Evolutionary conservation across 2,113 vertebrate genomes (phyloP).

Genomic region (Peromyscus californicus): DNA sequence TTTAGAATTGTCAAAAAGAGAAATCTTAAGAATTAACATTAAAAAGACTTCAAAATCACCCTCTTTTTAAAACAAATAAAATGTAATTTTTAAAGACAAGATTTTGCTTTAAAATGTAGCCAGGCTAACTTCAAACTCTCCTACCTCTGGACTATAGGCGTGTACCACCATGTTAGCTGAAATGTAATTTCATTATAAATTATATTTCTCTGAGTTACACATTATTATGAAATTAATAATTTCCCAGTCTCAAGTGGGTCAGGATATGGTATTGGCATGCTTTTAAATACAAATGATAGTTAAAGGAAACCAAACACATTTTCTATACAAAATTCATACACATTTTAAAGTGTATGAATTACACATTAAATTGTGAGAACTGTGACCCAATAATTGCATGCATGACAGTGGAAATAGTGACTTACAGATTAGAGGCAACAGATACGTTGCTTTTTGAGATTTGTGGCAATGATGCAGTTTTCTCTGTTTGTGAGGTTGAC

Average conservation of each 20-base stretch:
- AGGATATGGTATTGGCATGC: not conserved
- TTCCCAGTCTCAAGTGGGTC: not conserved
- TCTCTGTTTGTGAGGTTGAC: not conserved
- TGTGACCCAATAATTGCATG: not conserved
- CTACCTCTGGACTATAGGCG: not conserved
- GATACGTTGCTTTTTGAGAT: not conserved
- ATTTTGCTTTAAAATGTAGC: not conserved
- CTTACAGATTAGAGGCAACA: not conserved
- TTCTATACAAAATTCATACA: not conserved
- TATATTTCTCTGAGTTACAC: not conserved
- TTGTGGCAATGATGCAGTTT: not conserved
- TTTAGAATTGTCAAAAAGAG: not conserved
- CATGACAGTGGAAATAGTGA: not conserved
- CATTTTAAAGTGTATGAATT: not conserved
- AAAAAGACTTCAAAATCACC: not conserved
- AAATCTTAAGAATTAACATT: not conserved
- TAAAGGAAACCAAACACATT: not conserved
- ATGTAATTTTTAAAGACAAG: not conserved
- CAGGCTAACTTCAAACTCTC: not conserved
- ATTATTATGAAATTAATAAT: not conserved
- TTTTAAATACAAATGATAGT: not conserved
- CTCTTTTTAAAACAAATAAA: slow-evolving; percentile 2
- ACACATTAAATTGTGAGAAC: not conserved
- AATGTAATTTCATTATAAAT: slow-evolving; percentile 17
- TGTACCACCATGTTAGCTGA: not conserved